A percentile compares a stretch with the other conserved stretches of the same genome.
phyloP scores from a whole-genome alignment of 1,140 invertebrate genomes.

The Coboldia fuscipes region DNA sequence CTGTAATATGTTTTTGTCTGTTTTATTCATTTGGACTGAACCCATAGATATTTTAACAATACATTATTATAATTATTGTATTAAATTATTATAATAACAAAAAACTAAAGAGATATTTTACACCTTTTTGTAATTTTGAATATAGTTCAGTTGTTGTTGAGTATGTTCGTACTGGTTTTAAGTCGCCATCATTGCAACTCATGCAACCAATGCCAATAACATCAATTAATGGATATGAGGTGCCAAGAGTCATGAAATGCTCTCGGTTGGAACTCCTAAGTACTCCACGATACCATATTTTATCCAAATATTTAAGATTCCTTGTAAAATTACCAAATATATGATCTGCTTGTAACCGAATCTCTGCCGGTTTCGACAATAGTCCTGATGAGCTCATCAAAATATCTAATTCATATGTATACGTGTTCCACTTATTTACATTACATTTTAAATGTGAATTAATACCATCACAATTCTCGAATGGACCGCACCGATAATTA shows the following conservation, averaged over 20 bases:
- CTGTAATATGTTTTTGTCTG: no score
- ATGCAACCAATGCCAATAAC: conserved; percentile 41
- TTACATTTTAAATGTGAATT: conserved; percentile 36
- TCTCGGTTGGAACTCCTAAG: conserved; percentile 17
- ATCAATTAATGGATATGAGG: conserved; percentile 28
- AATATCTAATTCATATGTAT: conserved; percentile 44
- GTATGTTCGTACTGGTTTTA: conserved; percentile 27
- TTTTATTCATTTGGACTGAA: no score
- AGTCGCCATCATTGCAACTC: conserved; percentile 32
- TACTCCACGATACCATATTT: conserved; percentile 44
- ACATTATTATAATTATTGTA: no score
- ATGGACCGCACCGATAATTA: conserved; percentile 24
- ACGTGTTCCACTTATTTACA: conserved; percentile 42
- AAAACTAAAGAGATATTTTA: no score
- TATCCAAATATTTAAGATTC: conserved; percentile 38
- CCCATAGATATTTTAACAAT: no score
- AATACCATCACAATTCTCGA: conserved; percentile 22
- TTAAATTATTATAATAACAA: no score
- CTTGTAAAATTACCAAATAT: conserved; percentile 49
- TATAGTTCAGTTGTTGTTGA: no score
- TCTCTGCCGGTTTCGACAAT: conserved; percentile 33
- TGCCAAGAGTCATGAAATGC: conserved; percentile 28
- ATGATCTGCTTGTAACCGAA: conserved; percentile 33
- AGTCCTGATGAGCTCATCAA: conserved; percentile 45
- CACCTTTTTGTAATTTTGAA: no score